Base-by-base conservation (phyloP, 2,113 vertebrate genomes). In the Aegithalos caudatus region DNA sequence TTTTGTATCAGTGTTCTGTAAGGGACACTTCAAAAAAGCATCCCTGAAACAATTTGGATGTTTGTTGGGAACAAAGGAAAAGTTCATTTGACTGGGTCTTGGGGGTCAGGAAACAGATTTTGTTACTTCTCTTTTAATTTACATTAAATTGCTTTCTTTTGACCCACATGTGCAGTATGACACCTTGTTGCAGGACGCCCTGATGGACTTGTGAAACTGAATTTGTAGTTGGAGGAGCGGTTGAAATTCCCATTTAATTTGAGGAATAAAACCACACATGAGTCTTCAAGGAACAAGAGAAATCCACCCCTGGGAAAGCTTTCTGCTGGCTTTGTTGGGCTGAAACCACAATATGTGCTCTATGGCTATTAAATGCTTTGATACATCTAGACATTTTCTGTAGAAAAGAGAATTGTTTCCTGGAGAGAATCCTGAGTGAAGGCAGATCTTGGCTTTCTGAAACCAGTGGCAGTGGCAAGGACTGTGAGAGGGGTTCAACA, bases 231-330 rank as follows among this genome's bases (percentile, higher is more conserved):
- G 54, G 56, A 74, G 56, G n/a, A 86, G 25, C 4, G 2, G 18
- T 10, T 58, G 62, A 53, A 82, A 73, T 88, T 88, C 23, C 18
- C n/a, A 24, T 81, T 94, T 84, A 80, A 53, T 92, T 60, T 80
- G 81, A 87, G 60, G 61, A 65, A 42, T 70, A 76, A 62, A 94
- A 88, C 51, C 44, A 62, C 58, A 47, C 42, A 12, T 0, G 7
- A 83, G 35, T 86, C 60, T 50, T 95, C 38, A n/a, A 94, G 72
- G 44, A 67, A 61, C 17, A 7, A 37, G 50, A 73, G 53, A 91
- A 90, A 71, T 81, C 77, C 3, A 9, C 88, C 66, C 82, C 70
- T 66, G 86, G 82, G 79, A 64, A 65, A 58, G 37, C 27, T 81
- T 20, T 81, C 17, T 48, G 47, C 38, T 60, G 77, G 12, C 42